Conservation (phyloP, 2,888 invertebrate species). For the Thumatha senex region DNA sequence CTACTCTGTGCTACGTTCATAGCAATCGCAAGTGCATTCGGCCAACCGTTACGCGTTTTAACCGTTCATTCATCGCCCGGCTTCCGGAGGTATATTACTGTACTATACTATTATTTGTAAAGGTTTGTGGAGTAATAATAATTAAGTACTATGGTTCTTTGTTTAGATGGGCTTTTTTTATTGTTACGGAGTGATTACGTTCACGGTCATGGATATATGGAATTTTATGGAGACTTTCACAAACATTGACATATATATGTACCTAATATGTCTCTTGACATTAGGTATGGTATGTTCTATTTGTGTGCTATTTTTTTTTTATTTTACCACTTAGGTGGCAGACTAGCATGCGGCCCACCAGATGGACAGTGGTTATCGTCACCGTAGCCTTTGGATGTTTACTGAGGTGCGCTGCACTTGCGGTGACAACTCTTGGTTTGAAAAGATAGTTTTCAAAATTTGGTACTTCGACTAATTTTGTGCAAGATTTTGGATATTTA, state of each 20-base stretch:
- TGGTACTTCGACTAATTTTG: no score
- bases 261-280: background rate
- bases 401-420: no score
- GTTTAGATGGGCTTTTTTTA: constrained; percentile 5
- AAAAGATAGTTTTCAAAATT: no score
- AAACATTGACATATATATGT: background rate
- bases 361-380: no score
- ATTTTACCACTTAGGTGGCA: no score
- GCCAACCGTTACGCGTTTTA: constrained; percentile 6
- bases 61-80: constrained; percentile 10
- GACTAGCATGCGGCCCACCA: no score
- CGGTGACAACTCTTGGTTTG: no score
- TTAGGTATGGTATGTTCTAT: background rate
- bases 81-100: constrained; percentile 2
- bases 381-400: no score
- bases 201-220: background rate
- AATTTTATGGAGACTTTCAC: background rate
- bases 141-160: constrained; percentile 1
- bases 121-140: background rate
- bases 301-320: no score
- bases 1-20: background rate
- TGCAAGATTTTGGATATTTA: no score
- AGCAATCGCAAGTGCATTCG: background rate
- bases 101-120: background rate
- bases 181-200: background rate